Evolutionary conservation across 2,113 vertebrate genomes (phyloP).

Genomic region (Apus apus): DNA sequence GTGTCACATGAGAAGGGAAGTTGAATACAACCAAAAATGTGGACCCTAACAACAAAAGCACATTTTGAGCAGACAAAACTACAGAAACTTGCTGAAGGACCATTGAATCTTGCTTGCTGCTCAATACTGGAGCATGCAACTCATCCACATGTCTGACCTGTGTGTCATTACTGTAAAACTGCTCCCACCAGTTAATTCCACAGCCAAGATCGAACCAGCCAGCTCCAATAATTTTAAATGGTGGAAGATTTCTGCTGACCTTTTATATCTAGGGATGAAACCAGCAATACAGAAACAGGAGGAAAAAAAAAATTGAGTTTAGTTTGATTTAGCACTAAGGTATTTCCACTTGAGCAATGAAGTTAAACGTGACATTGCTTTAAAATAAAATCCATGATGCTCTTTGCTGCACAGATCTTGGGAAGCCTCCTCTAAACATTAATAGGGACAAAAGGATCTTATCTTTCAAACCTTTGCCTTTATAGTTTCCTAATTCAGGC

Average conservation of each 20-base stretch:
- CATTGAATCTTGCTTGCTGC: background rate
- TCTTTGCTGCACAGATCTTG: background rate
- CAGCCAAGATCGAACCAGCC: conserved; percentile 1
- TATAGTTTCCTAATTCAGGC: background rate
- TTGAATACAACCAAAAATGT: background rate
- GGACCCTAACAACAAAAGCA: background rate
- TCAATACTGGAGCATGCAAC: fast-evolving
- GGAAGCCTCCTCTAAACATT: background rate
- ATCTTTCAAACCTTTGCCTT: background rate
- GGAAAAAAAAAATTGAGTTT: background rate
- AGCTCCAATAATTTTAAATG: conserved; percentile 56
- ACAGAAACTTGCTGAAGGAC: background rate
- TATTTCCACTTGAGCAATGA: background rate
- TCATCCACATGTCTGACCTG: background rate
- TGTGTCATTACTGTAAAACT: background rate
- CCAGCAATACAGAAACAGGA: background rate
- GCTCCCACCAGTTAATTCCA: conserved; percentile 10
- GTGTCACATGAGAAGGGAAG: background rate
- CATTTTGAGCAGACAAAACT: background rate
- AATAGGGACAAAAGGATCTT: background rate
- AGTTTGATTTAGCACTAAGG: background rate
- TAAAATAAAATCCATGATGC: conserved; percentile 7
- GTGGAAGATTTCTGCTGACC: conserved; percentile 56
- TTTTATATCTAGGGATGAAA: conserved; percentile 35
- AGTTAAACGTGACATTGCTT: background rate